These are phyloP conservation scores for Lutra lutra DNA, from an alignment of 2,797 vertebrate genomes.

Conservation along the genomic window DNA sequence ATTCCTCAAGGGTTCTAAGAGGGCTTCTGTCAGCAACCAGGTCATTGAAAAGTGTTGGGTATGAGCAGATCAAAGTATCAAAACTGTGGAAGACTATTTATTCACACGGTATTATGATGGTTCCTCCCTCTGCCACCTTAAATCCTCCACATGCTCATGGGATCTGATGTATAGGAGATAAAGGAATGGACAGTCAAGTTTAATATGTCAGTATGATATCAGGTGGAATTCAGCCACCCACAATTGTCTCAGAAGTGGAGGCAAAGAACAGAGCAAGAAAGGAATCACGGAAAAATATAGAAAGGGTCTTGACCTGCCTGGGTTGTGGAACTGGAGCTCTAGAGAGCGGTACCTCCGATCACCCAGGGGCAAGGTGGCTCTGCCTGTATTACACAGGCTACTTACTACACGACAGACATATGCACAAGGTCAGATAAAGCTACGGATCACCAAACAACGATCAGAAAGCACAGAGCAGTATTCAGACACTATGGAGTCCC, in stretches of 20 bases:
- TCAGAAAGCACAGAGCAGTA: neutral
- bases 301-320: neutral
- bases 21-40: neutral
- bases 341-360: neutral
- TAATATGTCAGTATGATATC: neutral
- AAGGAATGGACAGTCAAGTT: neutral
- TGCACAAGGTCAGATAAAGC: neutral
- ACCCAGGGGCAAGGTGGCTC: neutral
- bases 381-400: neutral
- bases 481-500: neutral
- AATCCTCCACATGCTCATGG: neutral
- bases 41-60: neutral
- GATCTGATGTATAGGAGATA: neutral
- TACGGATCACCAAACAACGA: neutral
- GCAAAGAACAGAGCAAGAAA: neutral
- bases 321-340: neutral
- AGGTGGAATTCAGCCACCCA: accelerated
- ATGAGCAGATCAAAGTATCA: neutral
- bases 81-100: neutral
- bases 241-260: neutral
- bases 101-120: accelerated
- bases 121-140: neutral
- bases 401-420: neutral
- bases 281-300: neutral
- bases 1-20: neutral